Base-by-base conservation (phyloP, 2,797 vertebrate species). In the Typhlichthys subterraneus region DNA sequence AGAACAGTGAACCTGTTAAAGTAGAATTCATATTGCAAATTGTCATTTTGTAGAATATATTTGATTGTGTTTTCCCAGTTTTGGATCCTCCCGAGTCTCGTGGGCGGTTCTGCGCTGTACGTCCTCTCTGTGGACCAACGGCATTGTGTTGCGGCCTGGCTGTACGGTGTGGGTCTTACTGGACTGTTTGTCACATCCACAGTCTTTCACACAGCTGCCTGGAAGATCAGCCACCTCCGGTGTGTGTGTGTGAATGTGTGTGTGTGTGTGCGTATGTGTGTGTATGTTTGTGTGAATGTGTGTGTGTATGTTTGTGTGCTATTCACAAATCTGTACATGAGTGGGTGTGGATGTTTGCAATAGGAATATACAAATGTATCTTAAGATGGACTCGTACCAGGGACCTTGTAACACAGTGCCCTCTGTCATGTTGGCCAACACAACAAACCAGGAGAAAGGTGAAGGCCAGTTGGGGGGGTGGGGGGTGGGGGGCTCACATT, bases 161-260 rank as follows among this genome's bases (percentile, higher is more conserved):
- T 94, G 54, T 94, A 94, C 0, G 95, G 96, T 61, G 91, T 92
- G 0, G 96, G 96, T 8, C 91, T 98, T 65, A 96, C 95, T 0
- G 95, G 94, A 58, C 93, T 98, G 60, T 99, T 99, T 45, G 91
- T 96, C 50, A 95, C 97, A 65, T 98, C 97, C 42, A 98, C 96
- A 0, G 85, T 96, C 67, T 99, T 98, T 83, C 97, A 98, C 83
- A 97, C 95, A 0, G 90, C 96, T 72, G 94, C 95, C 75, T 98
- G 96, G 97, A 99, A 96, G 91, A 97, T 96, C 85, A 93, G 95
- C 82, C 96, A 98, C 49, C 94, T 14, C 52, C 49, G 29, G 29
- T 48, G 46, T 48, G 46, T 23, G 19, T 1, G 51, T 10, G 50
- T 15, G 50, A 5, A 15, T 15, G 50, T 15, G 53, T 5, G 13